These are phyloP conservation scores for Brassicogethes aeneus DNA, from an alignment of 2,888 invertebrate species.

Conservation along the genomic window DNA sequence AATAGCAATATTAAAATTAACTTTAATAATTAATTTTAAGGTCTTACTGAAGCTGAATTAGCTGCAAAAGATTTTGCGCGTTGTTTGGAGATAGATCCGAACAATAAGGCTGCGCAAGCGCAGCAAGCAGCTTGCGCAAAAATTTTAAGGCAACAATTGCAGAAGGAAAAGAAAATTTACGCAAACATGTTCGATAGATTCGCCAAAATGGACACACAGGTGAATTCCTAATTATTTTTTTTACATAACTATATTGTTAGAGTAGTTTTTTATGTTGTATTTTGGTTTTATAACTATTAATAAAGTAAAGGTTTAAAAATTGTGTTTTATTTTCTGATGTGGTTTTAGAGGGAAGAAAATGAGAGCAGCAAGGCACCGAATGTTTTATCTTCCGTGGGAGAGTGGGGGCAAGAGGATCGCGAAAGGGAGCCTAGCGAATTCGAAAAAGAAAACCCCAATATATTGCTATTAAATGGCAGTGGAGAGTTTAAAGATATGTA, in stretches of 20 bases:
- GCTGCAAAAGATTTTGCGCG: conserved; percentile 72
- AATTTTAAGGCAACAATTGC: conserved; percentile 63
- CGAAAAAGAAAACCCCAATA: conserved; percentile 71
- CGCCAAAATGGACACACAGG: conserved; percentile 70
- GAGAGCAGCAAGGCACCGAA: conserved; percentile 59
- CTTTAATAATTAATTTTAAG: too few species aligned
- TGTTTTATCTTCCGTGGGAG: conserved; percentile 63
- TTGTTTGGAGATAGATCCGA: conserved; percentile 69
- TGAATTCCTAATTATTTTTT: conserved; percentile 29
- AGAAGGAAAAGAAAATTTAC: conserved; percentile 79
- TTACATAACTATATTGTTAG: not conserved
- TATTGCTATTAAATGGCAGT: conserved; percentile 62
- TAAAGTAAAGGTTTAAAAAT: too few species aligned
- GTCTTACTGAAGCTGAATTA: conserved; percentile 64
- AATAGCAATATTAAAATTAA: too few species aligned
- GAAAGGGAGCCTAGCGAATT: conserved; percentile 65
- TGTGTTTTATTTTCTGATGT: too few species aligned
- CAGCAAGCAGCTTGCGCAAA: conserved; percentile 65
- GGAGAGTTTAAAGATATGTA: conserved; percentile 71
- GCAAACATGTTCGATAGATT: conserved; percentile 95
- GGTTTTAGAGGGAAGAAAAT: conserved; percentile 59
- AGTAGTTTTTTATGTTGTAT: not conserved
- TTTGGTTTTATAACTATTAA: not conserved
- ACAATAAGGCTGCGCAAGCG: conserved; percentile 80
- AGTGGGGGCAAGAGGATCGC: conserved; percentile 65